Evolutionary conservation across 2,797 vertebrate genomes (phyloP).

Genomic region (Oophaga sylvatica): DNA sequence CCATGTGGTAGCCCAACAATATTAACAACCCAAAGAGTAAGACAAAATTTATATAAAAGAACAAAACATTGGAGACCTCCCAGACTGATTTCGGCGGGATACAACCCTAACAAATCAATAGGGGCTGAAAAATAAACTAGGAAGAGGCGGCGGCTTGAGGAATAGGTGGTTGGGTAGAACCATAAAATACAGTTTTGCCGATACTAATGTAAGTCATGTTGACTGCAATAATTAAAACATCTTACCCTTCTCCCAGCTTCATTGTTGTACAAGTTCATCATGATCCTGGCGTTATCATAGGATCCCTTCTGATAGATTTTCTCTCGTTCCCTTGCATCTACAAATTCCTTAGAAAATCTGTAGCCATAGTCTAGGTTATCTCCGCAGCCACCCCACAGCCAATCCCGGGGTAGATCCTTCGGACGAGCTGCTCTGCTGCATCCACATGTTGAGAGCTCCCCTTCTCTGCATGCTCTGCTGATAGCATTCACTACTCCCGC

Average conservation of each 20-base stretch:
- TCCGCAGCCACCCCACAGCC: slow-evolving; percentile 98
- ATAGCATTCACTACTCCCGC: slow-evolving; percentile 96
- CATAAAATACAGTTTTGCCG: too few relatives aligned
- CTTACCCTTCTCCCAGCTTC: slow-evolving; percentile 94
- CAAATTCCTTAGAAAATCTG: slow-evolving; percentile 97
- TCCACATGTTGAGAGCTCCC: slow-evolving; percentile 94
- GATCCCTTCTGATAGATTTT: slow-evolving; percentile 89
- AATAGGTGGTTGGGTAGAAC: too few relatives aligned
- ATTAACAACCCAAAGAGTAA: too few relatives aligned
- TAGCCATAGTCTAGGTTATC: slow-evolving; percentile 97
- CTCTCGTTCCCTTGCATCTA: slow-evolving; percentile 93
- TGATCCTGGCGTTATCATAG: slow-evolving; percentile 84
- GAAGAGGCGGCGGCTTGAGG: too few relatives aligned
- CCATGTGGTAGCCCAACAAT: too few relatives aligned
- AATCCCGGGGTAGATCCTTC: slow-evolving; percentile 94
- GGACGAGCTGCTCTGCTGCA: slow-evolving; percentile 92
- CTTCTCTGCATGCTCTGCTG: slow-evolving; percentile 94
- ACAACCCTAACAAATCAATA: too few relatives aligned
- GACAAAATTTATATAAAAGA: too few relatives aligned
- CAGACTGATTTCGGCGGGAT: too few relatives aligned
- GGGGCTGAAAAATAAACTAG: too few relatives aligned
- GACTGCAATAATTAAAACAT: background rate
- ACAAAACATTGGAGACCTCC: too few relatives aligned
- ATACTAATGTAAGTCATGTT: background rate
- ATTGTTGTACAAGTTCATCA: slow-evolving; percentile 98